phyloP scores from a whole-genome alignment of 2,113 vertebrate genomes.

The Siphamia tubifer region DNA sequence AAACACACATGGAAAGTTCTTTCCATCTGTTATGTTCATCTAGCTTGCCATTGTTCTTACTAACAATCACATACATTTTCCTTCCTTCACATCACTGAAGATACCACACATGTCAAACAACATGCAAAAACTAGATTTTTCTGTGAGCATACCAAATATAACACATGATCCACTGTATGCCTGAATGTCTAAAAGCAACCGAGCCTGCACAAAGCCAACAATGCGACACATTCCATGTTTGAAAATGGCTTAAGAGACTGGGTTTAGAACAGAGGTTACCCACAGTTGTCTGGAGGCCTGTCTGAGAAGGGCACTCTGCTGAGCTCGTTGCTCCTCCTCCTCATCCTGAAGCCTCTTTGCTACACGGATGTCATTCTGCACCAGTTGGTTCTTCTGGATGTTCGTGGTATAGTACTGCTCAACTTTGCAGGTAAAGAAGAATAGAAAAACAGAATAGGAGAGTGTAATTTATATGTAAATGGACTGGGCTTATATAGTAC shows the following conservation, averaged over 20 bases:
- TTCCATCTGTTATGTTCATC: too few relatives aligned
- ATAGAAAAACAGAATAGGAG: not conserved
- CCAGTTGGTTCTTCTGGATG: constrained; percentile 78
- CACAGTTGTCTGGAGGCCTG: constrained; percentile 67
- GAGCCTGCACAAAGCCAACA: not conserved
- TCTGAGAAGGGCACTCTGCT: constrained; percentile 42
- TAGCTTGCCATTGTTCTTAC: too few relatives aligned
- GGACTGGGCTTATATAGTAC: not conserved
- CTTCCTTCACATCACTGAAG: too few relatives aligned
- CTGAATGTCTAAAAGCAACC: too few relatives aligned
- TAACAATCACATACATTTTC: too few relatives aligned
- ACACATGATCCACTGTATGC: too few relatives aligned
- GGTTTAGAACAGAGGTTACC: not conserved
- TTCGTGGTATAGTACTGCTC: constrained; percentile 81
- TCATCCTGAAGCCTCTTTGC: constrained; percentile 78
- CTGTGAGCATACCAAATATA: too few relatives aligned
- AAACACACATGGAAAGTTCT: too few relatives aligned
- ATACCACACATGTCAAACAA: too few relatives aligned
- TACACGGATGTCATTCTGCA: constrained; percentile 77
- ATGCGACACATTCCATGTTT: not conserved
- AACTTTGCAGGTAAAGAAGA: constrained; percentile 42
- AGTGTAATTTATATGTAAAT: not conserved
- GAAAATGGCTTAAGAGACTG: not conserved
- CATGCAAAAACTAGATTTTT: too few relatives aligned
- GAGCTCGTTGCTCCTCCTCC: constrained; percentile 70